These are phyloP conservation scores for Temnothorax unifasciatus DNA, from an alignment of 2,888 invertebrate species.

Conservation along the genomic window DNA sequence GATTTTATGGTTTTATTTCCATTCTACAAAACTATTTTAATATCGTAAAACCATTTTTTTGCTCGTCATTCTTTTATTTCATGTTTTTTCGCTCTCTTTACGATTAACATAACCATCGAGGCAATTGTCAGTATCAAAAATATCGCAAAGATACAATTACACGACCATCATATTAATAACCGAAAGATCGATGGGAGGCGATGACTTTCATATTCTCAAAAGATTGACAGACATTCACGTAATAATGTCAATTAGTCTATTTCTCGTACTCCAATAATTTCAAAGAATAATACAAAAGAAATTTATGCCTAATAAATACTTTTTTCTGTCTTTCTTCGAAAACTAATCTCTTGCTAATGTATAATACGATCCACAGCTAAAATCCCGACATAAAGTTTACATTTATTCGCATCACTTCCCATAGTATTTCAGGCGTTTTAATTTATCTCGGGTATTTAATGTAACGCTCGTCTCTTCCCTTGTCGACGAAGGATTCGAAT, in stretches of 20 bases:
- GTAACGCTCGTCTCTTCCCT: conserved; percentile 3
- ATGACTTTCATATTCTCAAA: not conserved
- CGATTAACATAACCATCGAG: not conserved
- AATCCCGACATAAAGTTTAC: conserved; percentile 24
- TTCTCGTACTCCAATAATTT: not conserved
- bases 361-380: not conserved
- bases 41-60: not conserved
- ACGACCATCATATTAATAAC: not conserved
- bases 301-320: not conserved
- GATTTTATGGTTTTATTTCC: conserved; percentile 28
- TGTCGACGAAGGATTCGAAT: conserved; percentile 45
- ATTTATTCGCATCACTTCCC: not conserved
- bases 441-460: conserved; percentile 41
- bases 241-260: not conserved
- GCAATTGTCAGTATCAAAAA: not conserved
- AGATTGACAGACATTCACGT: not conserved
- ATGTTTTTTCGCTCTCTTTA: not conserved
- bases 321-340: conserved; percentile 17
- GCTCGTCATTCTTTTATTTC: not conserved
- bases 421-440: conserved; percentile 17
- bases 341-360: conserved; percentile 9
- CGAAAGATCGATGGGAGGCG: not conserved
- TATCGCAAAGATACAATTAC: not conserved
- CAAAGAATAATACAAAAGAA: not conserved
- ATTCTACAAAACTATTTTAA: not conserved